Base-by-base conservation (phyloP, 2,113 vertebrate genomes). In the Nycticryphes semicollaris region DNA sequence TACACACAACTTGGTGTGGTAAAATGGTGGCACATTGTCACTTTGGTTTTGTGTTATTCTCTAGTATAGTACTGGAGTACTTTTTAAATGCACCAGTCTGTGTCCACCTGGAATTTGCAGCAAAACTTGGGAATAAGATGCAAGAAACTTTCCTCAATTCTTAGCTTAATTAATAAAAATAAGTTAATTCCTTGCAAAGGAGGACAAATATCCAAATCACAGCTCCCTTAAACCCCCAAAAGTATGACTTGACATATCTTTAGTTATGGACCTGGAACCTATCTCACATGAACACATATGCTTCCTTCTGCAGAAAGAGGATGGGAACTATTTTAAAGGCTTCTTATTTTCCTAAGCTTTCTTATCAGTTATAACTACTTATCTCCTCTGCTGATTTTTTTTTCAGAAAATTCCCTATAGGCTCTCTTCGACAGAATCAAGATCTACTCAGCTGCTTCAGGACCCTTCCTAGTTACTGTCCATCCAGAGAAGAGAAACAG, bases 171-270 rank as follows among this genome's bases (percentile, higher is more conserved):
- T 15, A 24, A 84, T 21, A 66, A 67, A 48, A 66, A 78, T 54
- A 6, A 74, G 27, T 63, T 57, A 24, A 48, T 74, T 31, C 6
- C 27, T 67, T 75, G n/a, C 9, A 72, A 59, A 79, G 10, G 10
- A 67, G 2, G 27, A 59, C 4, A 85, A 82, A 48, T 59, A 39
- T 24, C n/a, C 5, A 59, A 66, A 51, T 64, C 25, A 64, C 17
- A 51, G 8, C 7, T 84, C 33, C 14, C 6, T 57, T 76, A 6
- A 0, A 45, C 2, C 2, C 7, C 14, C 2, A 3, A 13, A 45
- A 69, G 60, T 12, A 17, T 30, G 3, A 43, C 35, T 74, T 66
- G 8, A 74, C 4, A 2, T 25, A 56, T 30, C 6, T 41, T 72
- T 75, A 82, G 13, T 21, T 63, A 50, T 1, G 66, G 8, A 63